Evolutionary conservation across 2,888 invertebrate genomes (phyloP), one percentile per base, ranked within the genome.

Genomic region (Sinhomidia bicolor): DNA sequence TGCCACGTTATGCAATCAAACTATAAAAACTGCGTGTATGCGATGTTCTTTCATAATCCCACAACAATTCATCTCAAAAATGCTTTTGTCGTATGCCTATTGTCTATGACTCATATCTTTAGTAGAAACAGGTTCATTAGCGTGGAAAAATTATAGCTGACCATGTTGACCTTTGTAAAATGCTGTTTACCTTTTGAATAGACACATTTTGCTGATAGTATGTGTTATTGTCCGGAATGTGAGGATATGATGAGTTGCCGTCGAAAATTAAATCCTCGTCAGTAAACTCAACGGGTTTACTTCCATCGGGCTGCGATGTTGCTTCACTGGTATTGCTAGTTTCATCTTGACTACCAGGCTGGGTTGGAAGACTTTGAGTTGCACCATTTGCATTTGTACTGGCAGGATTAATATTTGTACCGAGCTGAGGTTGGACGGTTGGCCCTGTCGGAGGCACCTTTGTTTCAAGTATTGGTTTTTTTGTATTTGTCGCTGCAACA

Each of bases 231-330:
- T 51, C 54, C 3, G 44, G 68, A 10, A 29, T 12, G 4, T 78
- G 65, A 10, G 83, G 88, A 60, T 88, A 88, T 23, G 88, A 32
- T 3, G 88, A 84, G 44, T 88, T 88, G 0, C 88, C 88, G 2
- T 84, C 88, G 51, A 88, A 88, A 17, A 84, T 0, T 14, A 88
- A 17, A 36, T 71, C 80, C 10, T 79, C 79, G 9, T 71, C 68
- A 0, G 83, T 10, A 17, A 76, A 68, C 14, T 79, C 84, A 44
- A 17, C 62, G 20, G 79, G 0, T 65, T 76, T 60, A 60, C 51
- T 83, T 68, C 20, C 65, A 17, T 82, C 60, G 3, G 36, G 36
- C 36, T n/a, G n/a, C n/a, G 51, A 32, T 2, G 78, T 32, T 23
- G 17, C 29, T 10, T 14, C 57, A 82, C 20, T 82, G 62, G 29